phyloP scores from a whole-genome alignment of 2,797 vertebrate genomes.

The Mallotus villosus region DNA sequence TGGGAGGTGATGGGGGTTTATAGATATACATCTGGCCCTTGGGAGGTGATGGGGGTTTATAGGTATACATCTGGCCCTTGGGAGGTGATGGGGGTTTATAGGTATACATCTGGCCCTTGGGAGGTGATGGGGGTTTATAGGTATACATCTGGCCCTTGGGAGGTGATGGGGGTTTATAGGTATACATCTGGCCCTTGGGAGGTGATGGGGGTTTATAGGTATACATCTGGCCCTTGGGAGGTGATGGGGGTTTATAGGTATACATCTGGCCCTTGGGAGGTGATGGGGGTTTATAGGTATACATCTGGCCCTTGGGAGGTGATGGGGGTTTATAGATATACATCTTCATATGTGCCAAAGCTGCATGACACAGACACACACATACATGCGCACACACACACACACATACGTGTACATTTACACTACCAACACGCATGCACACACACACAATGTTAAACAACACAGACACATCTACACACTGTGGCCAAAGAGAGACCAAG shows the following conservation, averaged over 20 bases:
- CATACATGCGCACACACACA: not conserved
- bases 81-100: no score
- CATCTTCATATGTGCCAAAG: constrained; percentile 16
- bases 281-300: no score
- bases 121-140: no score
- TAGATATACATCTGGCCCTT: constrained; percentile 13
- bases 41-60: no score
- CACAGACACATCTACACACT: constrained; percentile 10
- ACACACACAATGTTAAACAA: not conserved
- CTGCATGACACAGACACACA: not conserved
- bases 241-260: no score
- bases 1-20: no score
- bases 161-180: no score
- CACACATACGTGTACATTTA: not conserved
- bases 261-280: constrained; percentile 9
- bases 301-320: constrained; percentile 8
- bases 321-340: no score
- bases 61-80: constrained; percentile 11
- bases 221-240: constrained; percentile 9
- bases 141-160: constrained; percentile 9
- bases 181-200: constrained; percentile 8
- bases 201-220: no score
- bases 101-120: constrained; percentile 11
- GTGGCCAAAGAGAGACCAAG: no score
- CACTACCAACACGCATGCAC: not conserved